Percentiles rank a stretch among this genome's conserved stretches.
Evolutionary conservation across 2,888 invertebrate species (phyloP).

Genomic region (Erebia palarica): DNA sequence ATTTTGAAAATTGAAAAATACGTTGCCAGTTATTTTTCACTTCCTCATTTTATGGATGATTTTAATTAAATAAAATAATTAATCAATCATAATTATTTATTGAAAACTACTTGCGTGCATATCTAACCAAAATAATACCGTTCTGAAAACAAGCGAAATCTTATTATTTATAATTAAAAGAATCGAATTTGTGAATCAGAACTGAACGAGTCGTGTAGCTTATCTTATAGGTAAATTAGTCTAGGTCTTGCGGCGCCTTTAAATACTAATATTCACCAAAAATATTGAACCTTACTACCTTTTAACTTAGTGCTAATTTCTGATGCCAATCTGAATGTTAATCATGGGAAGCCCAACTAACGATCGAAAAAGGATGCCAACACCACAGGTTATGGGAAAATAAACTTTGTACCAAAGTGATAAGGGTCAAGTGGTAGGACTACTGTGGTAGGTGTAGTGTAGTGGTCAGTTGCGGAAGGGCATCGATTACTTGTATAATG

Average conservation of each 20-base stretch:
- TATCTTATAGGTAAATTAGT: neutral
- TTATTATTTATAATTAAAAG: too few relatives aligned
- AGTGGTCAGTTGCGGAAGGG: conserved; percentile 23
- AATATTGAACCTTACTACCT: neutral
- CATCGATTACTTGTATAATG: conserved; percentile 29
- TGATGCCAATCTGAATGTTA: neutral
- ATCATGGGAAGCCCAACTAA: conserved; percentile 23
- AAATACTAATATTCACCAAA: neutral
- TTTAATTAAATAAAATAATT: neutral
- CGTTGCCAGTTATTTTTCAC: neutral
- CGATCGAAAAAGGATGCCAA: conserved; percentile 21
- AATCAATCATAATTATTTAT: too few relatives aligned
- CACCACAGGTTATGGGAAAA: conserved; percentile 5
- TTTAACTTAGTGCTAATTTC: neutral
- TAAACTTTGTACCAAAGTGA: neutral
- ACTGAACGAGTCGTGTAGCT: neutral
- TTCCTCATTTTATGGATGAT: neutral
- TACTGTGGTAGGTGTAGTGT: conserved; percentile 6
- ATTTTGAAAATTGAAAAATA: neutral
- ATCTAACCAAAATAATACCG: too few relatives aligned
- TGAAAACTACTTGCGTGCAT: too few relatives aligned
- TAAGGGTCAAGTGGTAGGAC: neutral
- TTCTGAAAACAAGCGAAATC: too few relatives aligned
- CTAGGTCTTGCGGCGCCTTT: conserved; percentile 29
- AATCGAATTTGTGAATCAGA: too few relatives aligned